A percentile compares a stretch with the other conserved stretches of the same genome.
Evolutionary conservation across 2,888 invertebrate species (phyloP).

Genomic region (Campaea margaritaria): DNA sequence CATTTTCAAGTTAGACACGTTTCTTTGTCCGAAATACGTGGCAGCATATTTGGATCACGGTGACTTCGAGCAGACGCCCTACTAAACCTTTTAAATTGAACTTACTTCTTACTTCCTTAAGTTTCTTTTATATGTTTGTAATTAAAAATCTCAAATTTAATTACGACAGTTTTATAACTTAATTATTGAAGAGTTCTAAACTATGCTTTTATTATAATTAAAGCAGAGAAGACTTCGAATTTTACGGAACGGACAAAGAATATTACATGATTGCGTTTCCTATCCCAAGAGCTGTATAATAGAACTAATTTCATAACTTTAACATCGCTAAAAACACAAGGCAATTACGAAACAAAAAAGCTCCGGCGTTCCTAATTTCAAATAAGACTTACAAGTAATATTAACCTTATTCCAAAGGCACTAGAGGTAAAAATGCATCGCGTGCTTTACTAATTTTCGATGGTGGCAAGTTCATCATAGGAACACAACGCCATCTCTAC

Average conservation of each 20-base stretch:
- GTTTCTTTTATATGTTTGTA: too few species aligned
- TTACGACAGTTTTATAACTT: too few species aligned
- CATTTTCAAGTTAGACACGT: too few species aligned
- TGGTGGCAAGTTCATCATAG: conserved; percentile 56
- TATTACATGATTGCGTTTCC: conserved; percentile 7
- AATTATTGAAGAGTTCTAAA: too few species aligned
- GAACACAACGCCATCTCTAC: conserved; percentile 83
- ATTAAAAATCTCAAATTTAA: too few species aligned
- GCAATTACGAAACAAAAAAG: conserved; percentile 46
- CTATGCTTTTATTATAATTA: too few species aligned
- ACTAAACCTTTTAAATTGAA: too few species aligned
- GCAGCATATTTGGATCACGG: too few species aligned
- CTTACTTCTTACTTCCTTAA: too few species aligned
- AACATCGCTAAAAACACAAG: conserved; percentile 38
- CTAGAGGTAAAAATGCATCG: conserved; percentile 45
- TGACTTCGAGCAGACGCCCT: too few species aligned
- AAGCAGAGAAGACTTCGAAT: not conserved
- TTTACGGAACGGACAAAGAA: not conserved
- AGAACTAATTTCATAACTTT: conserved; percentile 39
- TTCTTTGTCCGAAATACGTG: too few species aligned
- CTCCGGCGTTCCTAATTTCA: conserved; percentile 47
- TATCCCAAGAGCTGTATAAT: conserved; percentile 26
- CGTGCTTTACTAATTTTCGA: conserved; percentile 67
- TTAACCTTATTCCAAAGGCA: conserved; percentile 37
- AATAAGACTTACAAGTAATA: conserved; percentile 37